Conservation (phyloP, 2,113 vertebrate genomes). For the Siphamia tubifer region DNA sequence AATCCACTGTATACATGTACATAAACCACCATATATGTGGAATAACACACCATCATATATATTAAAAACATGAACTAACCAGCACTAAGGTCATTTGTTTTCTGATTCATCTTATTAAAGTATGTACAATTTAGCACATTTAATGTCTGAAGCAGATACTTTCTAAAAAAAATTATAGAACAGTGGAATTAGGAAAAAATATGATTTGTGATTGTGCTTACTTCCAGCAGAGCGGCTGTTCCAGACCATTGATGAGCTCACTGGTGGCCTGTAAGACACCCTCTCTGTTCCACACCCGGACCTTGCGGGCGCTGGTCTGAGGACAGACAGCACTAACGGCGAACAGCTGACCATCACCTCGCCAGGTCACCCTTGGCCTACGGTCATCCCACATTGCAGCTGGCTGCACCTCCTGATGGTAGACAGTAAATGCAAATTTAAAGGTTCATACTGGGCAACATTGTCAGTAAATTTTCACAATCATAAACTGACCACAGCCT, state of each 20-base stretch:
- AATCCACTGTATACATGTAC: too few relatives aligned
- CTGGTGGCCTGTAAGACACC: constrained; percentile 93
- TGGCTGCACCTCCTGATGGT: constrained; percentile 79
- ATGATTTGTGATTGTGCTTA: constrained; percentile 68
- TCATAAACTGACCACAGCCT: constrained; percentile 61
- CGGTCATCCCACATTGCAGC: constrained; percentile 87
- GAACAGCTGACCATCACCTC: constrained; percentile 94
- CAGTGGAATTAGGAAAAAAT: too few relatives aligned
- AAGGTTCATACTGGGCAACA: neutral
- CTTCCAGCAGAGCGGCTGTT: constrained; percentile 93
- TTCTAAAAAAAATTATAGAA: too few relatives aligned
- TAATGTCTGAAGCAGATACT: too few relatives aligned
- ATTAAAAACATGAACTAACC: too few relatives aligned
- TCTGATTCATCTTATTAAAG: too few relatives aligned
- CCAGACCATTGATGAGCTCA: constrained; percentile 87
- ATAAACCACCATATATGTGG: too few relatives aligned
- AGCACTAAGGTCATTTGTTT: too few relatives aligned
- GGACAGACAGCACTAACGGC: constrained; percentile 89
- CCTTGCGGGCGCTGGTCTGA: constrained; percentile 81
- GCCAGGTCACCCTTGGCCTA: constrained; percentile 86
- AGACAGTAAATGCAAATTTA: neutral
- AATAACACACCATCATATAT: too few relatives aligned
- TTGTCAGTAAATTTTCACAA: neutral
- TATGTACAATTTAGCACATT: too few relatives aligned
- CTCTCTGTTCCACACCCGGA: constrained; percentile 79